A percentile compares a stretch with the other conserved stretches of the same genome.
phyloP scores from a whole-genome alignment of 2,797 vertebrate species.

The Alauda arvensis region DNA sequence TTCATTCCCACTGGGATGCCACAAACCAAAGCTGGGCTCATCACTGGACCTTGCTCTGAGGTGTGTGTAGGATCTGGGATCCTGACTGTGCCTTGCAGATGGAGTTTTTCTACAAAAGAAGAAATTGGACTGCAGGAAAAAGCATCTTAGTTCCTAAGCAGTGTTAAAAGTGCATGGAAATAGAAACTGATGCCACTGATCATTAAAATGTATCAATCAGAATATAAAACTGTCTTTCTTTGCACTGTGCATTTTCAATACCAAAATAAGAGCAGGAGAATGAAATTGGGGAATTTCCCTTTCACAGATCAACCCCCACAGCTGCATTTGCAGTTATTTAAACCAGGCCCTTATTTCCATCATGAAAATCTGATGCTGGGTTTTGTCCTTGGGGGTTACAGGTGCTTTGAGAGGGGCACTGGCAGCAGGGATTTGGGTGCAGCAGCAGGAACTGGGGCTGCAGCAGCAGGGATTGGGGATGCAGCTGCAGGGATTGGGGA shows the following conservation, averaged over 20 bases:
- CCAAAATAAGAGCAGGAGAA: not conserved
- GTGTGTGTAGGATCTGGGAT: not conserved
- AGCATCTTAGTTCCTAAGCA: not conserved
- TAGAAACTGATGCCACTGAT: not conserved
- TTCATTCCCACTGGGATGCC: not conserved
- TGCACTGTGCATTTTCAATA: not conserved
- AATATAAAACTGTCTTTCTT: not conserved
- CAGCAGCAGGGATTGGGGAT: too few species aligned
- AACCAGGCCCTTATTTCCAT: not conserved
- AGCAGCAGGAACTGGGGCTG: not conserved
- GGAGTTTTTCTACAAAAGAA: not conserved
- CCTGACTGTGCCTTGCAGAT: not conserved
- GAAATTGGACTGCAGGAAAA: not conserved
- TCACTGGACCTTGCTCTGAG: not conserved
- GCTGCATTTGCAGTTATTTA: not conserved
- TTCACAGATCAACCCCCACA: not conserved
- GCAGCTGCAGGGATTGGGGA: too few species aligned
- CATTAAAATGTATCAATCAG: not conserved
- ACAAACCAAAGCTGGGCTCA: not conserved
- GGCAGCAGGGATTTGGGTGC: too few species aligned
- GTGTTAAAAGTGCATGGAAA: not conserved
- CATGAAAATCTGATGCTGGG: accelerated
- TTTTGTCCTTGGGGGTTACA: not conserved
- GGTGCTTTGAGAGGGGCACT: not conserved
- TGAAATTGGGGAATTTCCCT: not conserved